Evolutionary conservation across 2,888 invertebrate species (phyloP).

Genomic region (Oscheius sp.): DNA sequence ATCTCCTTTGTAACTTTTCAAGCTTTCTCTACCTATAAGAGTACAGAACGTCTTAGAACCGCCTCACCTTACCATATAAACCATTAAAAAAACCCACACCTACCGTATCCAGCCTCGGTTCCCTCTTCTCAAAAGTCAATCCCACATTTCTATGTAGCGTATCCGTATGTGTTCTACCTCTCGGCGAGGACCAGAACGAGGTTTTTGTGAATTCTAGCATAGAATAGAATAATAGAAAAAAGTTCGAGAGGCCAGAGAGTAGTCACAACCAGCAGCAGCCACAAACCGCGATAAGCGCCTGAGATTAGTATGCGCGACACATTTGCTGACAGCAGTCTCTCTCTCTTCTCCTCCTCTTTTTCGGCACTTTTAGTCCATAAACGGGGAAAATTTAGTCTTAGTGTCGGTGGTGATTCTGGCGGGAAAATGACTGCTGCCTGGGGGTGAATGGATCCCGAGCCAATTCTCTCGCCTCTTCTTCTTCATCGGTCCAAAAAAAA

Average conservation of each 20-base stretch:
- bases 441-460: no score
- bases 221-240: background rate
- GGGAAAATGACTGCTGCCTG: no score
- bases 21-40: no score
- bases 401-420: no score
- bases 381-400: no score
- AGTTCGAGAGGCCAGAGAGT: background rate
- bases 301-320: constrained; percentile 35
- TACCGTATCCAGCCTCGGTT: constrained; percentile 7
- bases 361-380: no score
- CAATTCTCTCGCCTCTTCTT: no score
- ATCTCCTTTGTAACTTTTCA: no score
- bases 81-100: background rate
- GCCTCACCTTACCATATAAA: no score
- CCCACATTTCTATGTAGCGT: constrained; percentile 12
- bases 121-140: background rate
- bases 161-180: background rate
- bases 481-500: no score
- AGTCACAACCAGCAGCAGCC: background rate
- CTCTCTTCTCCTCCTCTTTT: no score
- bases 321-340: background rate
- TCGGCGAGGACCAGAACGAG: background rate
- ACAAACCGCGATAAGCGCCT: constrained; percentile 30
- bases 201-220: constrained; percentile 20
- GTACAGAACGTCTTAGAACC: no score